Conservation (phyloP, 2,888 invertebrate genomes). For the Dione juno region DNA sequence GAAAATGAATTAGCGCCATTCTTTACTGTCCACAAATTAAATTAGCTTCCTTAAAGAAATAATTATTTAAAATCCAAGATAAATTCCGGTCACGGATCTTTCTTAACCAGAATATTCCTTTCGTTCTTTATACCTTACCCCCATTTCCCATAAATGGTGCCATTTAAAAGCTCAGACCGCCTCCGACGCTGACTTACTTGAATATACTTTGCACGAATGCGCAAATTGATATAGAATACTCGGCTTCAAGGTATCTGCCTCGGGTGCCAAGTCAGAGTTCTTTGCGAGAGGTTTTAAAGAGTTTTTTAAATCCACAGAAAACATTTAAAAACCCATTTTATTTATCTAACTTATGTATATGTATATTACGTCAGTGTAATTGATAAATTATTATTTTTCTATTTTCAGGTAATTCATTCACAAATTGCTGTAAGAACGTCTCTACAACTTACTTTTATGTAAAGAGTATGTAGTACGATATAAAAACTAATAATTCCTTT, state of each 20-base stretch:
- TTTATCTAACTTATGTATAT: background rate
- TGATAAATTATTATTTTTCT: background rate
- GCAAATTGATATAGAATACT: conserved; percentile 80
- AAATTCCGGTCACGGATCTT: conserved; percentile 48
- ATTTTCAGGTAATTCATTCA: conserved; percentile 13
- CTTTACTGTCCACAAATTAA: conserved; percentile 34
- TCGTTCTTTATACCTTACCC: conserved; percentile 68
- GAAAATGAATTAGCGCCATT: conserved; percentile 23
- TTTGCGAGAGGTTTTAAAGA: conserved; percentile 34
- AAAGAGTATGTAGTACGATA: too few relatives aligned
- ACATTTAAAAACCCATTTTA: background rate
- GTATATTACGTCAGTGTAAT: background rate
- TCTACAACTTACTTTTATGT: too few relatives aligned
- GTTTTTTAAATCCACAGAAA: conserved; percentile 22
- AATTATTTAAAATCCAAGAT: conserved; percentile 44
- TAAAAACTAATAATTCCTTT: background rate
- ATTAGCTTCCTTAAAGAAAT: conserved; percentile 38
- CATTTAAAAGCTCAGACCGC: conserved; percentile 75
- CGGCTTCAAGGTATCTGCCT: conserved; percentile 68
- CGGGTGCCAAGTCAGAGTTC: conserved; percentile 50
- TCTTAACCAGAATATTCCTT: conserved; percentile 61
- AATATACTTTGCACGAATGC: conserved; percentile 78
- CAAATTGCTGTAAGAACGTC: background rate
- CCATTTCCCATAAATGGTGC: conserved; percentile 69
- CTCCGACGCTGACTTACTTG: conserved; percentile 66